Base-by-base conservation (phyloP, 2,888 invertebrate genomes). In the Tubulanus polymorphus region DNA sequence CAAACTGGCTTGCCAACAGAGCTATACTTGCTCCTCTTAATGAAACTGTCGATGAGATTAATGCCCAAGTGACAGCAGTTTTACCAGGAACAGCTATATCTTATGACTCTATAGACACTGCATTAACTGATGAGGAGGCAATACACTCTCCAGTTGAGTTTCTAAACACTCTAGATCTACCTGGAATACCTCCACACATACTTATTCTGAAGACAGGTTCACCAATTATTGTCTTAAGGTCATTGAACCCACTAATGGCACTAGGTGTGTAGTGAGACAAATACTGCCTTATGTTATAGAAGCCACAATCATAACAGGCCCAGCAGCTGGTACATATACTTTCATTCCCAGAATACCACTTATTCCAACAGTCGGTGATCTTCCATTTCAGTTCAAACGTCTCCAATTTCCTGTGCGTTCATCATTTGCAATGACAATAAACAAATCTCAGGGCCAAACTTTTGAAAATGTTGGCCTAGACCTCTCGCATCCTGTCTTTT, bases 21-120 rank as follows among this genome's bases (percentile, higher is more conserved):
- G 57, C 62, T 49, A 67, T 70, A 55, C 47, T 68, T 26, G 56
- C 59, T 5, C 41, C 64, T 10, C 63, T 48, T 41, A 65, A 63
- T 46, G 48, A 63, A 5, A 18, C 26, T 12, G 54, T 55, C 15
- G 37, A 55, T 20, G 29, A 25, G 18, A 55, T 63, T 23, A 63
- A 61, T 41, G 30, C 35, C 5, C 23, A 37, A 37, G 45, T 60
- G 12, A 46, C 52, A 30, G 37, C 47, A 18, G 5, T 28, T 20
- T 49, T 62, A 23, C 56, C 47, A 6, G 63, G 58, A n/a, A 28
- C 18, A 8, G 37, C 20, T 30, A 12, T 46, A 35, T 37, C 25
- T 32, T 32, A 32, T 32, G 10, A 10, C 10, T 32, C 35, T 12
- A 10, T 32, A 12, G 35, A 32, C 35, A 12, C 35, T 12, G n/a